Evolutionary conservation across 2,888 invertebrate species (phyloP).

Genomic region (Acanthosoma haemorrhoidale): DNA sequence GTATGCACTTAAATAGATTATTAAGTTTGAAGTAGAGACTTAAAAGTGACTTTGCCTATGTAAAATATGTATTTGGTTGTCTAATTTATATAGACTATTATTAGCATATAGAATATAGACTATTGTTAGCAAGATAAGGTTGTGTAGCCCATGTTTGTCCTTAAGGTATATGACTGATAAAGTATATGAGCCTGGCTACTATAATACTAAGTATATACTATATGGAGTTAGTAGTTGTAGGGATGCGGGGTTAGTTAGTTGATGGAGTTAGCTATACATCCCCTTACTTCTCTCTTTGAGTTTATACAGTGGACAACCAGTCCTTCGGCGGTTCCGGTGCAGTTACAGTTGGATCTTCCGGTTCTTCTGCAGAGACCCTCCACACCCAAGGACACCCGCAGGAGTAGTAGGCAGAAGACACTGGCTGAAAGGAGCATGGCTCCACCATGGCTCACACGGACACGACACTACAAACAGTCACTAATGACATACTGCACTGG

Average conservation of each 20-base stretch:
- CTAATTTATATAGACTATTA: too few species aligned
- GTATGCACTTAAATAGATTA: too few species aligned
- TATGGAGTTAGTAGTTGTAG: not conserved
- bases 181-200: too few species aligned
- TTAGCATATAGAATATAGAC: too few species aligned
- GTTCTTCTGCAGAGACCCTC: not conserved
- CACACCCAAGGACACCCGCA: not conserved
- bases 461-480: not conserved
- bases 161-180: too few species aligned
- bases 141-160: too few species aligned
- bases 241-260: not conserved
- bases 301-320: not conserved
- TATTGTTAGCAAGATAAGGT: too few species aligned
- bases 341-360: too few species aligned
- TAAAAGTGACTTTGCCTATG: too few species aligned
- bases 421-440: not conserved
- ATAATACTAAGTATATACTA: too few species aligned
- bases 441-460: conserved; percentile 6
- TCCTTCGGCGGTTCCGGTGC: not conserved
- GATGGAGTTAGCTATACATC: not conserved
- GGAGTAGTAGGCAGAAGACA: not conserved
- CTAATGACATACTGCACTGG: not conserved
- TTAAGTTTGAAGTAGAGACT: too few species aligned
- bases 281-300: conserved; percentile 12
- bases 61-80: too few species aligned